Percentiles rank a stretch among this genome's conserved stretches.
Conservation (phyloP, 1,140 invertebrate species). For the Apis florea region DNA sequence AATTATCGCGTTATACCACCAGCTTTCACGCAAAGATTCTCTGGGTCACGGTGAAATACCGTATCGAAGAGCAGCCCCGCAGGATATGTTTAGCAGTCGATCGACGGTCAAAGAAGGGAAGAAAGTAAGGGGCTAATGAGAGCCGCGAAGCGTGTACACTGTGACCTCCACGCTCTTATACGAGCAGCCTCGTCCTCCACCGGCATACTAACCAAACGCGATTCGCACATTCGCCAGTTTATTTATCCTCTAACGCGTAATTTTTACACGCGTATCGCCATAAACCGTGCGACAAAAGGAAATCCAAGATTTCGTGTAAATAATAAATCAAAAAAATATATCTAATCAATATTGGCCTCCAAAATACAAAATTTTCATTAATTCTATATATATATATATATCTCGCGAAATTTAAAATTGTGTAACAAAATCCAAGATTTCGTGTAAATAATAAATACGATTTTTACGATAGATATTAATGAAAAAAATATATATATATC, state of each 20-base stretch:
- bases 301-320: too few species aligned
- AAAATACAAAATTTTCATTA: too few species aligned
- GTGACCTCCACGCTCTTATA: conserved; percentile 55
- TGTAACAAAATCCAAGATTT: too few species aligned
- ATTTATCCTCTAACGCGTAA: conserved; percentile 9
- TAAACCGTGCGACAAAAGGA: too few species aligned
- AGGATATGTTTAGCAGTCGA: conserved; percentile 68
- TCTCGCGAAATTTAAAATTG: too few species aligned
- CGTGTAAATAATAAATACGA: too few species aligned
- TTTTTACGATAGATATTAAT: too few species aligned
- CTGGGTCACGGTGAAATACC: conserved; percentile 53
- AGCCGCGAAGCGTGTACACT: conserved; percentile 64
- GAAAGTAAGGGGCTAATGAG: conserved; percentile 66
- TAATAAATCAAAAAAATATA: too few species aligned
- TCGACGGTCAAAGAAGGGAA: conserved; percentile 67
- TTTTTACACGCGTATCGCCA: neutral
- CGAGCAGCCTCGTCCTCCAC: conserved; percentile 10
- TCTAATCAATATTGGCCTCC: too few species aligned
- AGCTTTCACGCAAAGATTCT: neutral
- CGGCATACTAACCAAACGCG: neutral
- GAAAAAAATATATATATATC: too few species aligned
- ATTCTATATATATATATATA: too few species aligned
- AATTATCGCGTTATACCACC: neutral
- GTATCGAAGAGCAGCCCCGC: conserved; percentile 42
- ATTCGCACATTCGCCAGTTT: conserved; percentile 26